Conservation (phyloP, 2,797 vertebrate species). For the Pipistrellus nathusii region DNA sequence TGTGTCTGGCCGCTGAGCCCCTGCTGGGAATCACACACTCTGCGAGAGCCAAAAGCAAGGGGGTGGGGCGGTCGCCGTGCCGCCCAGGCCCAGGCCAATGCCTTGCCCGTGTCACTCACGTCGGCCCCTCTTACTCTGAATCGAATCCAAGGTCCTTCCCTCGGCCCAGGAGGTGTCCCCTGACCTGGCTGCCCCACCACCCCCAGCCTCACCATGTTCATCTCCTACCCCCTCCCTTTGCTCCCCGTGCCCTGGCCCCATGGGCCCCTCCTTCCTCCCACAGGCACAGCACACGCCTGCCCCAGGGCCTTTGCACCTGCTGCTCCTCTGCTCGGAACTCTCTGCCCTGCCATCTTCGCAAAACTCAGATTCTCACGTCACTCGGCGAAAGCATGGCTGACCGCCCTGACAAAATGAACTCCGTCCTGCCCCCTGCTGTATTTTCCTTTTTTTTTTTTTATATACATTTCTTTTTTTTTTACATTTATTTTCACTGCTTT, state of each 20-base stretch:
- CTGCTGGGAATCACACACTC: neutral
- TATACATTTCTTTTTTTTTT: no score
- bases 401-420: neutral
- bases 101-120: neutral
- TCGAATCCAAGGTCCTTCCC: neutral
- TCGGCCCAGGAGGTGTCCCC: neutral
- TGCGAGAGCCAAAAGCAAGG: neutral
- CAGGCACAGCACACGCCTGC: neutral
- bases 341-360: neutral
- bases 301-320: constrained; percentile 16
- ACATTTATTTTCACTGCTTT: no score
- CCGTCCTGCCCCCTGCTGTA: neutral
- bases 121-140: neutral
- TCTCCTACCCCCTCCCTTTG: neutral
- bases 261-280: neutral
- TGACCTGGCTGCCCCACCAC: neutral
- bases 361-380: neutral
- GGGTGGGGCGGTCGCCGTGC: neutral
- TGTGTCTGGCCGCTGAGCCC: neutral
- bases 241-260: neutral
- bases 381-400: neutral
- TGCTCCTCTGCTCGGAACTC: neutral
- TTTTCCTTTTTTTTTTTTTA: neutral
- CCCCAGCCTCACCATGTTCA: neutral
- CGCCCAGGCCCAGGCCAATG: no score